Evolutionary conservation across 2,888 invertebrate genomes (phyloP), one percentile per base, ranked within the genome.

Genomic region (Schrankia costaestrigalis): DNA sequence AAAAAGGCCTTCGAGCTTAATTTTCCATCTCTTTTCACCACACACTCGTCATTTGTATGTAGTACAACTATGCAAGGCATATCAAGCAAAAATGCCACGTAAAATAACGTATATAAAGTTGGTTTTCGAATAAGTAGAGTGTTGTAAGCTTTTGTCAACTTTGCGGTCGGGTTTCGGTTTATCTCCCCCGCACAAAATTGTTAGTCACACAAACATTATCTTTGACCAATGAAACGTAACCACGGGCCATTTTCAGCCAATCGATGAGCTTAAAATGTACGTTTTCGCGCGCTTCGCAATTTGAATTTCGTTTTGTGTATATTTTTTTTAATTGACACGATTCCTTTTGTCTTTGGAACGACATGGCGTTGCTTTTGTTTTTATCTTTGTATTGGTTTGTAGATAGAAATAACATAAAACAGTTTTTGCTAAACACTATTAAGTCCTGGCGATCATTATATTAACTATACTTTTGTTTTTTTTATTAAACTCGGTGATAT

Each of bases 201-300:
- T 75, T 78, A 78, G 74, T 76, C 71, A 62, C 68, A 73, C 77
- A 77, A 84, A 82, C 71, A 82, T 87, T 86, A 85, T 87, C 83
- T 84, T 82, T 82, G 82, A 75, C 88, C 88, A 88, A 88, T 88
- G 77, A 79, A 62, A 78, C 71, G 73, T 71, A 70, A 68, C 75
- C 72, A 60, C 55, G 53, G 62, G 57, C 64, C 67, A 67, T 78
- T 83, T 78, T 67, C 71, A 72, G 68, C 87, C 87, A 87, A 87
- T 86, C 66, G 69, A 71, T 63, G 68, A 49, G 57, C 59, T 59
- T 50, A 59, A 63, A 63, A 55, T 58, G 65, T 71, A 66, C 52
- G 63, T 64, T 75, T 75, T 77, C 61, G 64, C 62, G 65, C 66
- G 69, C 53, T 74, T 68, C 62, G 48, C 44, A 63, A 65, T 78